These are phyloP conservation scores for Vandiemenella viatica DNA, from an alignment of 2,888 invertebrate genomes.

Conservation along the genomic window DNA sequence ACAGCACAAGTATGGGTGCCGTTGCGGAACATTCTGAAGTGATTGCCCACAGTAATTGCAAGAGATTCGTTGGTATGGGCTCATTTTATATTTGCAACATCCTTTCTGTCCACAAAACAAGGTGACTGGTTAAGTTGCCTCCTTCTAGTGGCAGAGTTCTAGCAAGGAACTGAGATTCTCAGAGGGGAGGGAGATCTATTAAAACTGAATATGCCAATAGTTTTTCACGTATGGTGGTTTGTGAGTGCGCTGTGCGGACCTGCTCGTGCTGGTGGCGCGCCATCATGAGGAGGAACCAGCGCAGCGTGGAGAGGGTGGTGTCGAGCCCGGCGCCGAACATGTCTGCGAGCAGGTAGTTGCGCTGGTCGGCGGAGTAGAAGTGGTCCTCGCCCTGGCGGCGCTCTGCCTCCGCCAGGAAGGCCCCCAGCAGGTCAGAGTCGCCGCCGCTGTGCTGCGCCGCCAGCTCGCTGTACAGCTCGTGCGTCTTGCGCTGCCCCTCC, in stretches of 20 bases:
- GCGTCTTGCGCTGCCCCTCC: slow-evolving; percentile 56
- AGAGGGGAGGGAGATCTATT: too few species aligned
- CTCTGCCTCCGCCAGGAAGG: slow-evolving; percentile 44
- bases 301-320: slow-evolving; percentile 60
- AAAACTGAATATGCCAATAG: too few species aligned
- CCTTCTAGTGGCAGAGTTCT: too few species aligned
- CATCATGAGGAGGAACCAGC: slow-evolving; percentile 70
- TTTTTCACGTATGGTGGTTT: too few species aligned
- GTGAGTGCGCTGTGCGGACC: slow-evolving; percentile 33
- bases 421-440: slow-evolving; percentile 43
- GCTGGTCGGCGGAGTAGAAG: slow-evolving; percentile 48
- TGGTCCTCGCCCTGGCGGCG: slow-evolving; percentile 30
- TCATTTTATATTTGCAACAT: too few species aligned
- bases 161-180: too few species aligned
- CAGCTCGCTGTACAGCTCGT: slow-evolving; percentile 52
- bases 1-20: too few species aligned
- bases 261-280: slow-evolving; percentile 50
- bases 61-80: too few species aligned
- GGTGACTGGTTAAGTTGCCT: too few species aligned
- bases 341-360: slow-evolving; percentile 62
- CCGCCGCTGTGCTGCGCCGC: slow-evolving; percentile 35
- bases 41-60: too few species aligned
- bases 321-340: slow-evolving; percentile 77
- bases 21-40: too few species aligned
- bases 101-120: too few species aligned